phyloP scores from a whole-genome alignment of 2,888 invertebrate species.

The Malacosoma neustria region DNA sequence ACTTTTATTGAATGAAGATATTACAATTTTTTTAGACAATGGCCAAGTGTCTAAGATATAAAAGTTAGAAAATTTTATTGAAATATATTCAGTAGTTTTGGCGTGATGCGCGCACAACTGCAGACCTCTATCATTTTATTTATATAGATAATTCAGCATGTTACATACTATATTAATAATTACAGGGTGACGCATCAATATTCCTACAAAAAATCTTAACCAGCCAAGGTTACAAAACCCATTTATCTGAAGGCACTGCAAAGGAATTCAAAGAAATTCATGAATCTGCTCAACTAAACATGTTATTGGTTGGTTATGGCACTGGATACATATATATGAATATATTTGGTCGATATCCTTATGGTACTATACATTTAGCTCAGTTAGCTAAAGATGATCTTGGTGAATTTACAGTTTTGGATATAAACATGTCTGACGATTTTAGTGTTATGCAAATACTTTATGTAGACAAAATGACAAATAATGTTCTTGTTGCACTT shows the following conservation, averaged over 20 bases:
- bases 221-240: slow-evolving; percentile 69
- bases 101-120: too few relatives aligned
- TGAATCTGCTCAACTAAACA: slow-evolving; percentile 78
- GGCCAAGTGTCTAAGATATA: too few relatives aligned
- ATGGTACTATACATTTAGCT: slow-evolving; percentile 79
- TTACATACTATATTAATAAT: neutral
- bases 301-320: slow-evolving; percentile 86
- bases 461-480: slow-evolving; percentile 66
- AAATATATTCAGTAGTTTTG: too few relatives aligned
- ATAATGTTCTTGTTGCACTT: slow-evolving; percentile 57
- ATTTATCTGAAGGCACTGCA: slow-evolving; percentile 68
- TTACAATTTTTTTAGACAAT: too few relatives aligned
- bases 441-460: slow-evolving; percentile 81
- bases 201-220: slow-evolving; percentile 75
- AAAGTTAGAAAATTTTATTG: too few relatives aligned
- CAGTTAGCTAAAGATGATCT: slow-evolving; percentile 72
- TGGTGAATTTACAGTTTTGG: slow-evolving; percentile 75
- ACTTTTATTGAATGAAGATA: too few relatives aligned
- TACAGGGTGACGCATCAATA: slow-evolving; percentile 64
- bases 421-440: slow-evolving; percentile 81
- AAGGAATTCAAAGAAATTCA: slow-evolving; percentile 76
- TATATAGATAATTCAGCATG: too few relatives aligned
- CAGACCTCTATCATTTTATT: too few relatives aligned
- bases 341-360: slow-evolving; percentile 89
- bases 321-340: slow-evolving; percentile 83